Base-by-base conservation (phyloP, 1,140 invertebrate genomes). In the Drosophila tsacasi region DNA sequence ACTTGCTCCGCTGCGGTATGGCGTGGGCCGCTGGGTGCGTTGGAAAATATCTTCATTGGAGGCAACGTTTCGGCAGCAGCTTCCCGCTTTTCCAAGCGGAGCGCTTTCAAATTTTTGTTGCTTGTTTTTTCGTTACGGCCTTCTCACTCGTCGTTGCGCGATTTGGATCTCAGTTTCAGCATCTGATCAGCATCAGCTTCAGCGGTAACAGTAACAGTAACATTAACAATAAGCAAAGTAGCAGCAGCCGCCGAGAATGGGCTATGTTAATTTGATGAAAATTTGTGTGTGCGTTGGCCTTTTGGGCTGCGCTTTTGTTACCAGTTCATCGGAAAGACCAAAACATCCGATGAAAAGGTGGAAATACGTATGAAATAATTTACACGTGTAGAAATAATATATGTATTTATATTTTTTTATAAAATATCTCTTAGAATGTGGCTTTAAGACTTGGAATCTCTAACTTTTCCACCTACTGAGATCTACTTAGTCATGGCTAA, bases 241-340 rank as follows among this genome's bases (percentile, higher is more conserved):
- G 76, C 52, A 39, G 54, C 52, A 9, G 52, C 32, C 32, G 52
- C 72, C 76, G 80, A 89, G 77, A 83, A 80, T 65, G 73, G 42
- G 32, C 32, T 71, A 87, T 87, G 84, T 87, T 87, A 87, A 87
- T 87, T 87, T 90, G 85, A 79, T 87, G 74, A 89, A 87, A 87
- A 89, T 68, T 86, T 85, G 79, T 73, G 79, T 73, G 71, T 81
- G 69, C 62, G 69, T 73, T 49, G 32, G 54, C 47, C 58, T 73
- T 60, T 80, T 55, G 61, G 66, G 74, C 63, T 79, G 66, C 58
- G 82, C 75, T 81, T 87, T 86, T 87, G 80, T 83, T 87, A 65
- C 76, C 77, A 63, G 77, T 89, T 87, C 85, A 87, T 77, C 60
- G 76, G 76, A 72, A 61, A 85, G 62, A 71, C 68, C 37, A 58